Percentiles rank a stretch among this genome's conserved stretches.
phyloP scores from a whole-genome alignment of 2,797 vertebrate species.

The Denticeps clupeoides region DNA sequence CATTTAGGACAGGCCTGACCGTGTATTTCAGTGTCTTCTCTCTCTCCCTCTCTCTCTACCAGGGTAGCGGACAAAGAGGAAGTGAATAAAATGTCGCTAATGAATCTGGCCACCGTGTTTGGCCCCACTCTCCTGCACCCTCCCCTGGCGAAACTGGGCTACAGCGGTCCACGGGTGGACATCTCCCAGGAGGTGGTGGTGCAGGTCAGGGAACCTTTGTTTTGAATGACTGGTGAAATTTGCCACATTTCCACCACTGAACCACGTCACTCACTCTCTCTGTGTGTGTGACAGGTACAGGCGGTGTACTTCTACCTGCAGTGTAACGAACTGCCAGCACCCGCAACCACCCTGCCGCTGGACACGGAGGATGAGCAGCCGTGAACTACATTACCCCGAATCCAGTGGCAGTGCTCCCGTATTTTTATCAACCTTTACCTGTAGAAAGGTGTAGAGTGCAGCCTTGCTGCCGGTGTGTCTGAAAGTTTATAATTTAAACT shows the following conservation, averaged over 20 bases:
- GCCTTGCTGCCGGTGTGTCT: too few species aligned
- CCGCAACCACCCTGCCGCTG: constrained; percentile 40
- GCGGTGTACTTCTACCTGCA: constrained; percentile 57
- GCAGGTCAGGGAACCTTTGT: constrained; percentile 43
- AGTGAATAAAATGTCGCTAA: constrained; percentile 57
- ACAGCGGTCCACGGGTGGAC: constrained; percentile 30
- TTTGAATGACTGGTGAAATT: background rate
- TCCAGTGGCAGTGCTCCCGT: too few species aligned
- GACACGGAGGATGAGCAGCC: constrained; percentile 43
- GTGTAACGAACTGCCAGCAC: constrained; percentile 48
- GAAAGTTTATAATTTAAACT: too few species aligned
- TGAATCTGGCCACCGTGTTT: constrained; percentile 64
- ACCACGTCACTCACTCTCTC: background rate
- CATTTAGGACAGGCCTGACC: too few species aligned
- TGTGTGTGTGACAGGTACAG: constrained; percentile 46
- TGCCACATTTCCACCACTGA: background rate
- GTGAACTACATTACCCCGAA: background rate
- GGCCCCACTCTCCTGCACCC: constrained; percentile 62
- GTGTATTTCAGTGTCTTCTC: background rate
- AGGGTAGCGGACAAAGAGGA: constrained; percentile 49
- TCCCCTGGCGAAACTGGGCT: constrained; percentile 34
- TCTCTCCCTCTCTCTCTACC: background rate
- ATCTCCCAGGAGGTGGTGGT: constrained; percentile 62
- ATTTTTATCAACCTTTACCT: too few species aligned
- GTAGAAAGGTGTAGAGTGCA: too few species aligned